Evolutionary conservation across 2,888 invertebrate species (phyloP).

Genomic region (Carpatolechia fugitivella): DNA sequence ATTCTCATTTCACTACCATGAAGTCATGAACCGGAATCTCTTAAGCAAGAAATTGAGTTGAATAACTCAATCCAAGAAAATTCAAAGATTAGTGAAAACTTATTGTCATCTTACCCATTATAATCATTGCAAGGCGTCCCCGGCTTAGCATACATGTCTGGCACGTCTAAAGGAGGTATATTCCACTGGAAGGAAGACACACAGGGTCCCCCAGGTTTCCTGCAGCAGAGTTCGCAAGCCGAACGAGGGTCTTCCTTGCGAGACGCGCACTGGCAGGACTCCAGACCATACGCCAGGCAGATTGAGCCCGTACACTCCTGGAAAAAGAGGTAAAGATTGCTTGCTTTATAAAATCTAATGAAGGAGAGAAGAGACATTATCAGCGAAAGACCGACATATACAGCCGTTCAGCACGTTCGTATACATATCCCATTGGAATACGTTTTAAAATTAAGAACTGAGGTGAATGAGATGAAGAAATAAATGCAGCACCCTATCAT

Average conservation of each 20-base stretch:
- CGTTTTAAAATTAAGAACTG: no score
- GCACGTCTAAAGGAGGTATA: constrained; percentile 92
- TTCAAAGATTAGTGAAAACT: neutral
- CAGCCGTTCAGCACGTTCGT: no score
- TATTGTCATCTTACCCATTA: constrained; percentile 82
- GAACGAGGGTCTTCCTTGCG: constrained; percentile 90
- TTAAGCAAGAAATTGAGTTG: no score
- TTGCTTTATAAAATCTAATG: neutral
- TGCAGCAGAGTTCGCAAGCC: constrained; percentile 96
- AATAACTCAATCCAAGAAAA: no score
- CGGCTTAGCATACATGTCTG: constrained; percentile 95
- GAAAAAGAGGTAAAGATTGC: constrained; percentile 11
- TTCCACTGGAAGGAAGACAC: constrained; percentile 95
- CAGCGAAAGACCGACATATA: no score
- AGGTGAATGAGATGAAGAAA: no score
- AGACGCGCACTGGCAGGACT: constrained; percentile 95
- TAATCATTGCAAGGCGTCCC: constrained; percentile 97
- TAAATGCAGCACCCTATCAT: no score
- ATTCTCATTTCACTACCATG: no score
- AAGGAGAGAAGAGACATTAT: no score
- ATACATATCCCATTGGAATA: no score
- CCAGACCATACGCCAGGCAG: constrained; percentile 96
- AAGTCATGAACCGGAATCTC: no score
- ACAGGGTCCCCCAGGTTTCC: constrained; percentile 90
- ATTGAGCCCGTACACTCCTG: constrained; percentile 98